Evolutionary conservation across 2,113 vertebrate species (phyloP).

Genomic region (Prochilodus magdalenae): DNA sequence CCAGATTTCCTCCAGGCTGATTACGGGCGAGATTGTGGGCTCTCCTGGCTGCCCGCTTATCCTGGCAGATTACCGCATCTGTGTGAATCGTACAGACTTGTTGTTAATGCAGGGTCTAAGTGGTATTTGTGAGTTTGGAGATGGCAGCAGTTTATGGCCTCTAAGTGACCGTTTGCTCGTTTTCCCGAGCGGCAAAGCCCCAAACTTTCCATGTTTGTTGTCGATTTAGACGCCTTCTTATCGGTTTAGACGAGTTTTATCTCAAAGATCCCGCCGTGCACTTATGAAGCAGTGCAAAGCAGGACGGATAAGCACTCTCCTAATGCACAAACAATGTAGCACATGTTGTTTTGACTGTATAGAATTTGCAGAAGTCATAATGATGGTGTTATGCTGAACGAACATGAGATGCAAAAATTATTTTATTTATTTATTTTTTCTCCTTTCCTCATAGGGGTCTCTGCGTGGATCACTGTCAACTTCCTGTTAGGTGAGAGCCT

Average conservation of each 20-base stretch:
- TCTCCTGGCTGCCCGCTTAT: constrained; percentile 56
- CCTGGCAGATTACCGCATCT: constrained; percentile 60
- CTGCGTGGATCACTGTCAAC: constrained; percentile 95
- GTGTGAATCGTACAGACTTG: constrained; percentile 59
- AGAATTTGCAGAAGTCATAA: background rate
- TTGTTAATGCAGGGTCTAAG: constrained; percentile 68
- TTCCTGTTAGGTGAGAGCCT: constrained; percentile 86
- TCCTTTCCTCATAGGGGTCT: constrained; percentile 82
- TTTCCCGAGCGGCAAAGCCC: constrained; percentile 10
- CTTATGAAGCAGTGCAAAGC: constrained; percentile 27
- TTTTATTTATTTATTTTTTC: constrained; percentile 29
- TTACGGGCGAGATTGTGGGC: constrained; percentile 58
- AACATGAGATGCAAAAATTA: background rate
- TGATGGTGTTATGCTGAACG: background rate
- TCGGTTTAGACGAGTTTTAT: constrained; percentile 57
- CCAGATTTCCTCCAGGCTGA: constrained; percentile 55
- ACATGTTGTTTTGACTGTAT: background rate
- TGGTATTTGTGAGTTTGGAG: constrained; percentile 24
- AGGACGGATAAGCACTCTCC: background rate
- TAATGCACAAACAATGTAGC: background rate
- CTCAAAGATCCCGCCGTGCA: constrained; percentile 65
- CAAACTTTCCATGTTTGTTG: constrained; percentile 57
- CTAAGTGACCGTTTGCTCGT: constrained; percentile 65
- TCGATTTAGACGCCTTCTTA: constrained; percentile 66
- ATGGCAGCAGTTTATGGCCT: constrained; percentile 23